Base-by-base conservation (phyloP, 2,113 vertebrate genomes). In the Festucalex cinctus region DNA sequence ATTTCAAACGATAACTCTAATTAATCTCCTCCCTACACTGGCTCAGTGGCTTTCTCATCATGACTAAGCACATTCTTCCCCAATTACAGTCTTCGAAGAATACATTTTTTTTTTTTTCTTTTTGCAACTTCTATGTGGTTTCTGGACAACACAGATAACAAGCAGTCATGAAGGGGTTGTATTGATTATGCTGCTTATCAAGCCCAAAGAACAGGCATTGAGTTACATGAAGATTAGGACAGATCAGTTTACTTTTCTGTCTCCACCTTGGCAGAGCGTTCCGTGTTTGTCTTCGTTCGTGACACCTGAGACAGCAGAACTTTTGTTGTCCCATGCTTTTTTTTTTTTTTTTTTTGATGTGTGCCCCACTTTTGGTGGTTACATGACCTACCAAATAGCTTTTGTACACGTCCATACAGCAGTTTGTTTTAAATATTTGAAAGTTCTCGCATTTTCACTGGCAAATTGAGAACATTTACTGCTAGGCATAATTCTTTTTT, bases 241-340 rank as follows among this genome's bases (percentile, higher is more conserved):
- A 35, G 57, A 85, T 56, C 51, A 3, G 60, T 85, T 82, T 74
- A 70, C 58, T 62, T 56, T n/a, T 48, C 39, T 22, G 35, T 35
- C 49, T 59, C 63, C 66, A 35, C 54, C 70, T 54, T 73, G 20
- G 36, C 57, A 36, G 19, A 60, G 58, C 20, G 24, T 39, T 69
- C 12, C 36, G 22, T 37, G 12, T 43, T 61, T 49, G 43, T 72
- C 57, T 61, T 51, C 75, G 73, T 54, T 79, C 44, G 63, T 1
- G 78, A 82, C 79, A 86, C 77, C 67, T 70, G 77, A 89, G 82
- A 84, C 68, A 58, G 24, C 22, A 39, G 41, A 1, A 20, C 49
- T 70, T 69, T 79, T 69, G 68, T 76, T 56, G 32, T 58, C 26
- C 2, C 10, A 43, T 62, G 19, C 1, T 49, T 37, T 54, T 3